Base-by-base conservation (phyloP, 2,888 invertebrate genomes). In the Morinoia aosen region DNA sequence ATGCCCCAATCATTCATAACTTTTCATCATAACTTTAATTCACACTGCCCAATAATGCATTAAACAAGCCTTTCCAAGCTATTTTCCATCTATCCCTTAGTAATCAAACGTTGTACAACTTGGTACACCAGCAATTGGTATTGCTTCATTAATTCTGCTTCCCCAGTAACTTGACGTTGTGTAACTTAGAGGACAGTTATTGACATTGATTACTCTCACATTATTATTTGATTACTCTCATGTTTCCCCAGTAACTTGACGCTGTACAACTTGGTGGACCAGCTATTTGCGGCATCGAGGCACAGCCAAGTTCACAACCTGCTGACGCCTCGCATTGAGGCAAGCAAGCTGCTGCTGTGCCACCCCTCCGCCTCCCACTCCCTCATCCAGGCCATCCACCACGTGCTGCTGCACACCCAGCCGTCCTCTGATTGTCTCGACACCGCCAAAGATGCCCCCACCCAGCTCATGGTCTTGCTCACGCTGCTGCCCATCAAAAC, bases 261-360 rank as follows among this genome's bases (percentile, higher is more conserved):
- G 56, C 93, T 93, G 56, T 93, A 93, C 93, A 56, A 93, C 25
- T 58, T 93, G n/a, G 93, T 93, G 57, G 57, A 93, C 93, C 57
- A 93, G 93, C 93, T 93, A 33, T 93, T 93, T 57, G 57, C 93
- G 0, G 12, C 39, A 33, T 93, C 93, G 2, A 93, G 25, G 57
- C 58, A 93, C 93, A 93, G 93, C 58, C 93, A 93, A 93, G 93
- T 93, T 57, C 93, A 93, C 58, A 93, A 93, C 48, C n/a, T 93
- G 57, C 33, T 93, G 57, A 58, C 93, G 0, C 93, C 93, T 14
- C 93, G 58, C 10, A 56, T 93, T 33, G 93, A 93, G 93, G 39
- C 93, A 19, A 93, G 57, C 33, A 57, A 56, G 33, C 57, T 93
- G 93, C 40, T 93, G 93, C 58, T 93, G 57, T 93, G 93, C 33